phyloP scores from a whole-genome alignment of 2,888 invertebrate genomes.

The Dryocosmus kuriphilus region DNA sequence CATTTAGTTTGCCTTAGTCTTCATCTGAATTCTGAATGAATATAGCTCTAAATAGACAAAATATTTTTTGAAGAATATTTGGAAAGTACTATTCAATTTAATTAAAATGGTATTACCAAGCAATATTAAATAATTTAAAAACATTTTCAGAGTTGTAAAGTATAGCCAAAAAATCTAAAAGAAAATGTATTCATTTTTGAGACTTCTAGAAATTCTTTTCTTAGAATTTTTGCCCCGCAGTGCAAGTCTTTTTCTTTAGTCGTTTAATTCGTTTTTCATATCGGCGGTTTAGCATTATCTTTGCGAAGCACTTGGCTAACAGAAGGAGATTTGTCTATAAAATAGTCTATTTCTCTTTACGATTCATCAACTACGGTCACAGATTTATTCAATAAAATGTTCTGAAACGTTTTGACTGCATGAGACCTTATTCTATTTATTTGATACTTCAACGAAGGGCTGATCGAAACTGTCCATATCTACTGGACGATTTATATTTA shows the following conservation, averaged over 20 bases:
- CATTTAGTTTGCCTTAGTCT: neutral
- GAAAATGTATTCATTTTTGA: neutral
- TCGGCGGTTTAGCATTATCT: neutral
- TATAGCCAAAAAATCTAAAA: neutral
- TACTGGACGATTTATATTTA: neutral
- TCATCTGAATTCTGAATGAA: neutral
- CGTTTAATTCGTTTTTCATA: neutral
- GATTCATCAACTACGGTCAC: neutral
- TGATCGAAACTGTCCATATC: slow-evolving; percentile 1
- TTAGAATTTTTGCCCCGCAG: neutral
- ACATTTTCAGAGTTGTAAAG: neutral
- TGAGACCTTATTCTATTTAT: slow-evolving; percentile 19
- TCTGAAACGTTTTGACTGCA: slow-evolving; percentile 8
- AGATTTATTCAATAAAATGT: slow-evolving; percentile 11
- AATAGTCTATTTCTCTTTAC: neutral
- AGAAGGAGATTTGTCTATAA: neutral
- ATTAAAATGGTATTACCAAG: too few relatives aligned
- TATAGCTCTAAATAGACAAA: neutral
- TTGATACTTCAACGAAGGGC: neutral
- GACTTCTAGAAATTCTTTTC: neutral
- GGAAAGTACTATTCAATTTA: neutral
- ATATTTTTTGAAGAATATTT: neutral
- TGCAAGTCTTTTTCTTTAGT: neutral
- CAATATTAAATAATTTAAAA: neutral
- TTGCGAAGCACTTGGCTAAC: neutral